Evolutionary conservation across 2,113 vertebrate species (phyloP).

Genomic region (Myxocyprinus asiaticus): DNA sequence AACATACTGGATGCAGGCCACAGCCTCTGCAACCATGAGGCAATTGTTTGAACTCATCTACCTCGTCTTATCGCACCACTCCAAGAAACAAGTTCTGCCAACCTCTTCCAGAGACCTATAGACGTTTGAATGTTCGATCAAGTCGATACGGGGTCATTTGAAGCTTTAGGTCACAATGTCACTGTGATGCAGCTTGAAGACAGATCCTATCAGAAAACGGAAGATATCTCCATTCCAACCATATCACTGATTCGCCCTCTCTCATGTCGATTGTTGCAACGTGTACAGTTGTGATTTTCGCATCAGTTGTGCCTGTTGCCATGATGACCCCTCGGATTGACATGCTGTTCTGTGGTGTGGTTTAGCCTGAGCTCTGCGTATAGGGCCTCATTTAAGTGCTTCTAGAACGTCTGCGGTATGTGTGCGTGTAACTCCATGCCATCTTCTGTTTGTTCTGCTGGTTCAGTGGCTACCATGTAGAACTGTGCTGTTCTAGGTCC

Average conservation of each 20-base stretch:
- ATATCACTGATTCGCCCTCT: not conserved
- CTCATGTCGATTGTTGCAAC: not conserved
- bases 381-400: slow-evolving; percentile 61
- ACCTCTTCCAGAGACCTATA: not conserved
- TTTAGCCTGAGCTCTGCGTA: slow-evolving; percentile 33
- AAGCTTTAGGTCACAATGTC: not conserved
- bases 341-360: slow-evolving; percentile 1
- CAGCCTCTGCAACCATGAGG: too few species aligned
- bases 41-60: slow-evolving; percentile 28
- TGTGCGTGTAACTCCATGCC: not conserved
- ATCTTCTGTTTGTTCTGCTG: slow-evolving; percentile 22
- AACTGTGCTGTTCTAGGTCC: slow-evolving; percentile 42
- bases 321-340: slow-evolving; percentile 29
- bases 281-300: slow-evolving; percentile 43
- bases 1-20: too few species aligned
- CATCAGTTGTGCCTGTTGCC: slow-evolving; percentile 58
- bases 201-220: too few species aligned
- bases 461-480: slow-evolving; percentile 42
- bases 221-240: not conserved
- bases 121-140: too few species aligned
- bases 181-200: too few species aligned
- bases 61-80: slow-evolving; percentile 28
- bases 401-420: slow-evolving; percentile 48
- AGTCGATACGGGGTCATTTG: too few species aligned
- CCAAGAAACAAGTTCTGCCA: not conserved